Conservation (phyloP, 1,140 invertebrate genomes). For the Solenopsis invicta region DNA sequence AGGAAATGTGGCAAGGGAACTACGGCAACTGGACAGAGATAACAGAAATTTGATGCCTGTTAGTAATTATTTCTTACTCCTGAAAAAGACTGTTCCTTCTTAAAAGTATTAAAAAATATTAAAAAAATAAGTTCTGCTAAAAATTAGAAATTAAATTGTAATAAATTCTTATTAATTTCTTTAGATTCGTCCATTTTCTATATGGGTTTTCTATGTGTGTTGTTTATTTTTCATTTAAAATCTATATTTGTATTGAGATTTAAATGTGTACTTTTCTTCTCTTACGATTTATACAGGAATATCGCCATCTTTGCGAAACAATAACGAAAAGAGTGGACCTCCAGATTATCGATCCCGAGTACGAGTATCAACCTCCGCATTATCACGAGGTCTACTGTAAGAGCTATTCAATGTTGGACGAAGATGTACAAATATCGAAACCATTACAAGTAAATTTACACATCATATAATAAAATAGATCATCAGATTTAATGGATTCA, state of each 20-base stretch:
- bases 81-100: conserved; percentile 9
- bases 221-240: conserved; percentile 20
- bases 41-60: conserved; percentile 74
- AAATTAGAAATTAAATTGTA: neutral
- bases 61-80: conserved; percentile 41
- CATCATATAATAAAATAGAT: neutral
- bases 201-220: no score
- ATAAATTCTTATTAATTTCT: neutral
- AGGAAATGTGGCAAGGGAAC: neutral
- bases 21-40: conserved; percentile 55
- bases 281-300: conserved; percentile 79
- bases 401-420: conserved; percentile 66
- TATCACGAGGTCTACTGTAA: conserved; percentile 85
- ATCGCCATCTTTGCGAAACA: conserved; percentile 84
- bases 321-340: conserved; percentile 80
- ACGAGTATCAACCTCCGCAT: conserved; percentile 84
- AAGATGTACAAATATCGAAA: conserved; percentile 7
- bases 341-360: conserved; percentile 81
- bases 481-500: neutral
- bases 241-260: neutral
- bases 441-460: conserved; percentile 70
- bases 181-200: neutral
- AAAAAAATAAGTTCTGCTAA: neutral
- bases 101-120: neutral
- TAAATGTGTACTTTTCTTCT: conserved; percentile 22